Conservation (phyloP, 2,113 vertebrate genomes). For the Hippoglossus stenolepis region DNA sequence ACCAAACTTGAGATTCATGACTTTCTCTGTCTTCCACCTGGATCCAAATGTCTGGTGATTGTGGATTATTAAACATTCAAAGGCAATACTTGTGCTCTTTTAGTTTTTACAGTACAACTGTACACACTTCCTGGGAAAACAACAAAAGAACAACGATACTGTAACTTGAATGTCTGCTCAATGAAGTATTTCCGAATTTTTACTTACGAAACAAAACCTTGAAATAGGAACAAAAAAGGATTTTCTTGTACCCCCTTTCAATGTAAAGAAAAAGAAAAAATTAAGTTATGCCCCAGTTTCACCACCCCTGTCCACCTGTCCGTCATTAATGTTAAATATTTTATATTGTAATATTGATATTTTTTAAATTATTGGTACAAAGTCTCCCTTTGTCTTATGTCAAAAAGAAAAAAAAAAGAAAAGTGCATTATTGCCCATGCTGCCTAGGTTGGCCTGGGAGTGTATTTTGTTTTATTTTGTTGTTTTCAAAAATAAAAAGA, state of each 20-base stretch:
- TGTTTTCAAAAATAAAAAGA: not conserved
- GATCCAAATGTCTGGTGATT: conserved; percentile 60
- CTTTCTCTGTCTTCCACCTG: conserved; percentile 71
- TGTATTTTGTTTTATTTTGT: conserved; percentile 9
- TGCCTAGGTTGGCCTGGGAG: conserved; percentile 72
- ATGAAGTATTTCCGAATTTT: conserved; percentile 54
- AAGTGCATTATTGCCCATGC: conserved; percentile 84
- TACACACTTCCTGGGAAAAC: conserved; percentile 51
- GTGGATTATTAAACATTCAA: conserved; percentile 56
- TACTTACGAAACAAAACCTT: conserved; percentile 46
- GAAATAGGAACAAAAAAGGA: conserved; percentile 65
- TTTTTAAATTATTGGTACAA: conserved; percentile 82
- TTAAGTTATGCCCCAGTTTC: conserved; percentile 58
- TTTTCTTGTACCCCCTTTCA: conserved; percentile 35
- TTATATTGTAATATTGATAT: conserved; percentile 82
- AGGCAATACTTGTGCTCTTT: conserved; percentile 76
- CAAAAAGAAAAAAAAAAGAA: conserved; percentile 56
- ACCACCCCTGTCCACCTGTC: conserved; percentile 45
- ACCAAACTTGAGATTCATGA: conserved; percentile 16
- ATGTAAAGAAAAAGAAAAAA: conserved; percentile 42
- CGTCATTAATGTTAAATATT: conserved; percentile 77
- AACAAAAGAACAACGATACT: conserved; percentile 49
- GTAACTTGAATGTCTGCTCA: conserved; percentile 79
- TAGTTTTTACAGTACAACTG: conserved; percentile 63
- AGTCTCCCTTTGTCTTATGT: conserved; percentile 74